These are phyloP conservation scores for Zaprionus gabonicus DNA, from an alignment of 1,140 invertebrate genomes.

Conservation along the genomic window DNA sequence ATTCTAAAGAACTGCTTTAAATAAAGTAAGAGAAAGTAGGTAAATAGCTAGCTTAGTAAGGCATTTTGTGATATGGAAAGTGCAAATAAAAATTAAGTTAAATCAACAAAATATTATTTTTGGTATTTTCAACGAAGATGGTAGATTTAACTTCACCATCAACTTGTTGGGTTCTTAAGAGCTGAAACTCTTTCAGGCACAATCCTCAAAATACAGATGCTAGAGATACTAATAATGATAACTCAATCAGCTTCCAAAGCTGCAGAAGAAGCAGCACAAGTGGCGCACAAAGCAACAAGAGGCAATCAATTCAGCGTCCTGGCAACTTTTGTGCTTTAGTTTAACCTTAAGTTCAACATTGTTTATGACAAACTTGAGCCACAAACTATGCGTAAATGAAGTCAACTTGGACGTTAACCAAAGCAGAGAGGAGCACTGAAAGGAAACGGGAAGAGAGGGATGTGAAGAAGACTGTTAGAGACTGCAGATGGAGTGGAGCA, in stretches of 20 bases:
- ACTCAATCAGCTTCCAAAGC: conserved; percentile 17
- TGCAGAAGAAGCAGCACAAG: not conserved
- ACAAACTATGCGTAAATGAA: conserved; percentile 79
- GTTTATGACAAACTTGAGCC: conserved; percentile 78
- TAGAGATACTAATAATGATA: conserved; percentile 24
- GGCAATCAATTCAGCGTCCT: conserved; percentile 65
- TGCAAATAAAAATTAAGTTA: not conserved
- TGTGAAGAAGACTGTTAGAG: not conserved
- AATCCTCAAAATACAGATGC: not conserved
- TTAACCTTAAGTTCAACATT: conserved; percentile 75
- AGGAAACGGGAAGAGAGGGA: not conserved
- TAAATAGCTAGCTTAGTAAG: not conserved
- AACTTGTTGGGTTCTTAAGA: too few species aligned
- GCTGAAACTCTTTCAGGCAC: not conserved
- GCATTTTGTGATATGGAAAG: not conserved
- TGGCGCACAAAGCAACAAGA: conserved; percentile 27
- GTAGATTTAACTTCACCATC: too few species aligned
- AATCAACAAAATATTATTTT: too few species aligned
- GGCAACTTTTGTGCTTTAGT: conserved; percentile 70
- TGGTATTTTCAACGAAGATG: too few species aligned
- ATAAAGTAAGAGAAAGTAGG: too few species aligned
- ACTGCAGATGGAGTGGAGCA: conserved; percentile 2
- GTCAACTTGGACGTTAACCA: conserved; percentile 66
- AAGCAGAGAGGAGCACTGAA: not conserved
- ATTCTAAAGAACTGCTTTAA: not conserved